phyloP scores from a whole-genome alignment of 2,888 invertebrate genomes.

The Galeruca laticollis region DNA sequence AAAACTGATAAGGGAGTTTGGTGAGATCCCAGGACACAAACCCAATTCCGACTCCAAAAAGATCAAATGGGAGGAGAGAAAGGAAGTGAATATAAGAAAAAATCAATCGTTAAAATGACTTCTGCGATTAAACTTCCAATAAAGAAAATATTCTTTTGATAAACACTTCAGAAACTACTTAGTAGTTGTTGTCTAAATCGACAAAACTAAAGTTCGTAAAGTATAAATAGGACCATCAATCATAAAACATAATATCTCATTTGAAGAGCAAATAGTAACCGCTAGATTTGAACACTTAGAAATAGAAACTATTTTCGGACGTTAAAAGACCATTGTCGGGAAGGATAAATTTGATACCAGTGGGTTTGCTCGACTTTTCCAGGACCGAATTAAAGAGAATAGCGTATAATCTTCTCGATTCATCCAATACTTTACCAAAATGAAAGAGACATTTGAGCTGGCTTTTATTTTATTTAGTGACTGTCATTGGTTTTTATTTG shows the following conservation, averaged over 20 bases:
- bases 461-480: background rate
- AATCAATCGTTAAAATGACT: too few species aligned
- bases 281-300: slow-evolving; percentile 1
- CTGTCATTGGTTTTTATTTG: background rate
- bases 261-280: slow-evolving; percentile 1
- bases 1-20: too few species aligned
- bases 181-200: too few species aligned
- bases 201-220: slow-evolving; percentile 13
- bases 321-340: slow-evolving; percentile 15
- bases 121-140: too few species aligned
- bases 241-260: slow-evolving; percentile 18
- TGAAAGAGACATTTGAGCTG: background rate
- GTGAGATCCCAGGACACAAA: too few species aligned
- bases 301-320: slow-evolving; percentile 25
- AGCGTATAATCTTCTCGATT: background rate
- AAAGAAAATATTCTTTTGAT: too few species aligned
- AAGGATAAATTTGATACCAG: slow-evolving; percentile 7
- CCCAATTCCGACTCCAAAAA: too few species aligned
- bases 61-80: too few species aligned
- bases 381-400: slow-evolving; percentile 10
- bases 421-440: background rate
- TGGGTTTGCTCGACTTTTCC: background rate
- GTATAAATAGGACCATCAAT: slow-evolving; percentile 13
- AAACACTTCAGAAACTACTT: too few species aligned
- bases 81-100: too few species aligned